Evolutionary conservation across 37 sponge, comb jelly and placozoan genomes (phyloP).

Genomic region (Ephydatia muelleri): DNA sequence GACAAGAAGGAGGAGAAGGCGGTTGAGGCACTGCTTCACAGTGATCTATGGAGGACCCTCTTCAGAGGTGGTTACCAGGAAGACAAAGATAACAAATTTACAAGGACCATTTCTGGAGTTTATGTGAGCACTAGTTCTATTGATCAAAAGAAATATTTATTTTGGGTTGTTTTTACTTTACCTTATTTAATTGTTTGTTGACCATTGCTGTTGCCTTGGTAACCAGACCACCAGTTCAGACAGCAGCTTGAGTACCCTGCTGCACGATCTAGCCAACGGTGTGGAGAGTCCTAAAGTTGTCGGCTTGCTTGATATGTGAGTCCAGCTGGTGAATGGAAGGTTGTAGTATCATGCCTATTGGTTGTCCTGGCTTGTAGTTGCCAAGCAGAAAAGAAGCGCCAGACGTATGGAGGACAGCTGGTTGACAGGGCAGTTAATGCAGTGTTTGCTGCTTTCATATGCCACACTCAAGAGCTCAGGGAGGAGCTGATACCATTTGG

Average conservation of each 20-base stretch:
- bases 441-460: slow-evolving; percentile 89
- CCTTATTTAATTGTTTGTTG: not conserved
- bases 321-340: not conserved
- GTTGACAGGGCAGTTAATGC: slow-evolving; percentile 85
- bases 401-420: slow-evolving; percentile 72
- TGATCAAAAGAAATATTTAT: too few relatives aligned
- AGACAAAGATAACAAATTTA: slow-evolving; percentile 47
- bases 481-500: slow-evolving; percentile 65
- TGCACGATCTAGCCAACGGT: slow-evolving; percentile 56
- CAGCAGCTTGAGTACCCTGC: slow-evolving; percentile 32
- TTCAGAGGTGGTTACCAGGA: slow-evolving; percentile 85
- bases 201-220: not conserved
- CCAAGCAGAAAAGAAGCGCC: slow-evolving; percentile 36
- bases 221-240: slow-evolving; percentile 69
- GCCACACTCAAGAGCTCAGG: slow-evolving; percentile 88
- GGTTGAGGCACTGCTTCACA: slow-evolving; percentile 47
- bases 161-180: not conserved
- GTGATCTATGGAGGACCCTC: slow-evolving; percentile 82
- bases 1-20: slow-evolving; percentile 43
- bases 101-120: slow-evolving; percentile 66
- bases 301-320: slow-evolving; percentile 45
- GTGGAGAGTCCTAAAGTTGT: not conserved
- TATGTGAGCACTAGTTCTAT: slow-evolving; percentile 34
- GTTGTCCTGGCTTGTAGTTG: slow-evolving; percentile 55
- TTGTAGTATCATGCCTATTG: too few relatives aligned